Conservation (phyloP, 2,797 vertebrate species). For the Gymnopithys bicolor region DNA sequence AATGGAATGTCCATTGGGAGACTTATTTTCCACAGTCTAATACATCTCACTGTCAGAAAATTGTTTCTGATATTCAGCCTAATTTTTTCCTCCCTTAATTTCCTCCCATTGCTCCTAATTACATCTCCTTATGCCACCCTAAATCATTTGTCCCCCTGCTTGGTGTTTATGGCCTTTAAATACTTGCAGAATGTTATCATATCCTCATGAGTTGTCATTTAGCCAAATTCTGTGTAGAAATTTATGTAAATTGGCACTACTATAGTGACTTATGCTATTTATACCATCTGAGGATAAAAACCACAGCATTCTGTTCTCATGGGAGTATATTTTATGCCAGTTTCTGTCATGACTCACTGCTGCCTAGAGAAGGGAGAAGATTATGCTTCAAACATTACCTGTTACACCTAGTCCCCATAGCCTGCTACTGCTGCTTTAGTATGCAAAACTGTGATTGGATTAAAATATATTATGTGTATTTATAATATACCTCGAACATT, state of each 20-base stretch:
- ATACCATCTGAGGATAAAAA: neutral
- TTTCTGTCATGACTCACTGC: slow-evolving; percentile 1
- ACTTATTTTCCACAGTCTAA: slow-evolving; percentile 39
- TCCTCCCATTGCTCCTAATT: slow-evolving; percentile 55
- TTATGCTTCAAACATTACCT: neutral
- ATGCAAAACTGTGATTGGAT: neutral
- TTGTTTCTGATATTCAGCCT: slow-evolving; percentile 41
- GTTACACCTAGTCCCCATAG: neutral
- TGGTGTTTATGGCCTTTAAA: slow-evolving; percentile 46
- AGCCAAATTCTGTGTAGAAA: slow-evolving; percentile 16
- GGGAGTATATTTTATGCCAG: neutral
- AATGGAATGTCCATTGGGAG: slow-evolving; percentile 30
- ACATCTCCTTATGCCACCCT: slow-evolving; percentile 6
- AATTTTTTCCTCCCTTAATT: slow-evolving; percentile 43
- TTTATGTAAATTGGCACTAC: slow-evolving; percentile 20
- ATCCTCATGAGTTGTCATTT: slow-evolving; percentile 3
- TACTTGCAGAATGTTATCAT: slow-evolving; percentile 51
- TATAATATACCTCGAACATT: neutral
- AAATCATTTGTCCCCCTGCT: slow-evolving; percentile 28
- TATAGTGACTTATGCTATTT: slow-evolving; percentile 5
- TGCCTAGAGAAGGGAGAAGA: neutral
- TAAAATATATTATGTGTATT: neutral
- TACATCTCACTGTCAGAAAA: slow-evolving; percentile 54
- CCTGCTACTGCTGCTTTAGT: neutral
- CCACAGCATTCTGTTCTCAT: rapidly evolving